Evolutionary conservation across 2,113 vertebrate species (phyloP), one percentile per base, ranked within the genome.

Genomic region (Hirundichthys speculiger): DNA sequence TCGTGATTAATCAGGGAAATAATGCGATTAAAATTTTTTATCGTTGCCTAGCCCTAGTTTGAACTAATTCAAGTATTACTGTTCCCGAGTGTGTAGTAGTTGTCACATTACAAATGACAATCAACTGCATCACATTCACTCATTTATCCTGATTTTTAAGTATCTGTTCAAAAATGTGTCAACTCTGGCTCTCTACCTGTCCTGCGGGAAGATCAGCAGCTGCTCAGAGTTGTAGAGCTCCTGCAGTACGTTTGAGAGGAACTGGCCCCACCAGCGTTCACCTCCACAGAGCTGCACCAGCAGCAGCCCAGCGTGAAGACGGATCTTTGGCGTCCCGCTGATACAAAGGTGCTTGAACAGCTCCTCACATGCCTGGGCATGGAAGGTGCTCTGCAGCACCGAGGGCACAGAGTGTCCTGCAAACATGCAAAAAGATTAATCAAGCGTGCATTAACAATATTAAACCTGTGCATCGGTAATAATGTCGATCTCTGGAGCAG

Each of bases 181-280:
- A 10, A 34, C 1, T 11, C 7, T 4, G 8, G 14, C 8, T 87
- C 18, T 12, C 15, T 61, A 98, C 96, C 97, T 95, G 92, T 99
- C 98, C 84, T 99, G 98, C 47, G 98, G 98, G 74, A 99, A 99
- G 87, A 99, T 97, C 62, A 99, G 96, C 79, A 98, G 92, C 64
- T 99, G 98, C 24, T 99, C 97, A 0, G 98, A 99, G 90, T 99
- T 99, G 91, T 99, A 99, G 15, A 99, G 91, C 82, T 99, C 98
- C 84, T 99, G 97, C 69, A 99, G 92, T 1, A 99, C 98, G 0
- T 99, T 99, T 39, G 98, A 99, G 43, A 99, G 95, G 88, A 99
- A 99, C 69, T 98, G 96, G 27, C 98, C 98, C 98, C 98, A 99
- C 98, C 98, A 99, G 56, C 94, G 93, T 91, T 99, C 98, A 2